Evolutionary conservation across 2,797 vertebrate species (phyloP), one percentile per base, ranked within the genome.

Genomic region (Sarcoramphus papa): DNA sequence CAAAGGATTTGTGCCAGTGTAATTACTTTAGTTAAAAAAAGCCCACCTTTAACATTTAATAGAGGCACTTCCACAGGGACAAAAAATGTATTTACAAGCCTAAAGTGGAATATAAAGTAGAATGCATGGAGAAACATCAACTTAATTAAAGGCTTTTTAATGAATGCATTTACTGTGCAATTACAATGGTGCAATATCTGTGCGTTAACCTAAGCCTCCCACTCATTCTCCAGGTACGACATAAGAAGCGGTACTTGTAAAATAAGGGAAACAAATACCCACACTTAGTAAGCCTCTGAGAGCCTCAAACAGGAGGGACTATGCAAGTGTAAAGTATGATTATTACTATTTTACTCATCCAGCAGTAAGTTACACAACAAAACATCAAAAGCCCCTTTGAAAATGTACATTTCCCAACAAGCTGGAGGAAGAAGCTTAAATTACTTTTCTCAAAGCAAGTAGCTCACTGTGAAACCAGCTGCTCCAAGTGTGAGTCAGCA

Each of bases 401-500:
- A 96, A 96, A 90, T 54, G 41, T 51, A 27, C 47, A 54, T 88
- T 95, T 96, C 53, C 60, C 88, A 91, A 59, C 53, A 84, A 92
- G n/a, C 65, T 79, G 57, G 65, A 75, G 86, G 92, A 79, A 60
- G 48, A 94, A 75, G 63, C 47, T 96, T 96, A 88, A 95, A 92
- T 97, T 94, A 85, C 57, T 95, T 93, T 92, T 92, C 75, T 96
- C 75, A 92, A 83, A 96, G 82, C 85, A 84, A 85, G 87, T 56
- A 88, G 41, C 94, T 95, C 77, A 63, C 85, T 94, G 83, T 93
- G 93, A 92, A 90, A 89, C 54, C 85, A 95, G 85, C 85, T 97
- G 89, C 70, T 96, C 56, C 1, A 5, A 41, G 67, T 86, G 50
- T 90, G 88, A 94, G 90, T 94, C 95, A 80, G 87, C 88, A 95